phyloP scores from a whole-genome alignment of 2,113 vertebrate genomes.

The Calyptomena viridis region DNA sequence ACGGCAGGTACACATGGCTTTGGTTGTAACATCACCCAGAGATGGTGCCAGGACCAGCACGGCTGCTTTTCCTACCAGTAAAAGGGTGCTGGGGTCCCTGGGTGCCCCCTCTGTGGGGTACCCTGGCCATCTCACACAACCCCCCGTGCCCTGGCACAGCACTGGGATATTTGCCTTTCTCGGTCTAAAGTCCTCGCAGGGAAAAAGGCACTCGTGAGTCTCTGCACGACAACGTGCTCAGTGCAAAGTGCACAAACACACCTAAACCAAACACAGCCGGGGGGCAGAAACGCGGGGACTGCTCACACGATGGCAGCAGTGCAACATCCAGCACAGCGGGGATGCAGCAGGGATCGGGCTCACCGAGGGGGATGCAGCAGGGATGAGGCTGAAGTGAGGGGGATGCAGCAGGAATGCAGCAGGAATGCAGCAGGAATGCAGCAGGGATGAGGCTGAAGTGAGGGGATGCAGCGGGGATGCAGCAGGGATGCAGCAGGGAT shows the following conservation, averaged over 20 bases:
- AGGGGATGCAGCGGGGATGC: background rate
- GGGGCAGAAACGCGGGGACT: rapidly evolving
- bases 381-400: too few relatives aligned
- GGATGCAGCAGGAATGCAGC: background rate
- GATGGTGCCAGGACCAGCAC: rapidly evolving
- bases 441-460: background rate
- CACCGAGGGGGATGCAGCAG: background rate
- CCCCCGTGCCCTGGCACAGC: rapidly evolving
- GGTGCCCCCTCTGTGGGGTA: background rate
- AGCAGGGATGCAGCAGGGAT: background rate
- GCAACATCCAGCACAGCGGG: background rate
- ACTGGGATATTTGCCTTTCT: background rate
- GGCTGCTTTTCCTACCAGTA: rapidly evolving
- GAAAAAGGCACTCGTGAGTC: background rate
- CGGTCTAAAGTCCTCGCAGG: background rate
- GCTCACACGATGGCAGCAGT: constrained; percentile 59
- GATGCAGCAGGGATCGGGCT: background rate
- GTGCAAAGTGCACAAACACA: background rate
- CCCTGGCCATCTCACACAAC: rapidly evolving
- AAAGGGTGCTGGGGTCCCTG: rapidly evolving
- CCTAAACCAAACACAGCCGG: background rate
- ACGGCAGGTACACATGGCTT: rapidly evolving
- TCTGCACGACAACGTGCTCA: rapidly evolving
- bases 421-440: background rate
- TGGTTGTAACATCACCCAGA: background rate